Conservation (phyloP, 2,113 vertebrate genomes). For the Lepidothrix coronata region DNA sequence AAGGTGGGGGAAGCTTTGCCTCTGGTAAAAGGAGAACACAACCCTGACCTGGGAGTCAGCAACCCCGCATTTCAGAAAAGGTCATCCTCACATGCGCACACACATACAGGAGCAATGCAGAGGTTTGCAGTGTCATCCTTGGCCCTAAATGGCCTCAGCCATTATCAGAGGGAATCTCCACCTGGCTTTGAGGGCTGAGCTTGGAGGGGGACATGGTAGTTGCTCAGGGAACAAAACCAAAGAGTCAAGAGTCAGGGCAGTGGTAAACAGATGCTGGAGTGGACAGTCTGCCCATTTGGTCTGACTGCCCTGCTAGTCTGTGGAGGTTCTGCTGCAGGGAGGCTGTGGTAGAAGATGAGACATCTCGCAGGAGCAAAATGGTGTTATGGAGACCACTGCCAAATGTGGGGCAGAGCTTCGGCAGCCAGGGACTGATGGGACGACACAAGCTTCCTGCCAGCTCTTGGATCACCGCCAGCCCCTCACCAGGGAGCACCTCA, state of each 20-base stretch:
- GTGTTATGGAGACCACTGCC: rapidly evolving
- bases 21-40: rapidly evolving
- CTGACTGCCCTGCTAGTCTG: rapidly evolving
- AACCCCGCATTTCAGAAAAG: neutral
- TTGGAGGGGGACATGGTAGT: rapidly evolving
- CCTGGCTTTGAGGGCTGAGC: neutral
- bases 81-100: neutral
- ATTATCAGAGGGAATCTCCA: neutral
- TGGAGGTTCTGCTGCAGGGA: neutral
- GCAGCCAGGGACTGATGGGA: rapidly evolving
- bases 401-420: rapidly evolving
- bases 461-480: rapidly evolving
- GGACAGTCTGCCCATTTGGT: neutral
- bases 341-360: neutral
- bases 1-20: neutral
- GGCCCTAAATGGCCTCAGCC: neutral
- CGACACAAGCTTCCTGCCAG: neutral
- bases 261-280: neutral
- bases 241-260: neutral
- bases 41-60: neutral
- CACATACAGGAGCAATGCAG: rapidly evolving
- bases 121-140: neutral
- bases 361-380: rapidly evolving
- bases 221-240: neutral
- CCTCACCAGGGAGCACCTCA: neutral